Percentiles rank a stretch among this genome's conserved stretches.
Evolutionary conservation across 2,888 invertebrate species (phyloP).

Genomic region (Camptogramma bilineatum): DNA sequence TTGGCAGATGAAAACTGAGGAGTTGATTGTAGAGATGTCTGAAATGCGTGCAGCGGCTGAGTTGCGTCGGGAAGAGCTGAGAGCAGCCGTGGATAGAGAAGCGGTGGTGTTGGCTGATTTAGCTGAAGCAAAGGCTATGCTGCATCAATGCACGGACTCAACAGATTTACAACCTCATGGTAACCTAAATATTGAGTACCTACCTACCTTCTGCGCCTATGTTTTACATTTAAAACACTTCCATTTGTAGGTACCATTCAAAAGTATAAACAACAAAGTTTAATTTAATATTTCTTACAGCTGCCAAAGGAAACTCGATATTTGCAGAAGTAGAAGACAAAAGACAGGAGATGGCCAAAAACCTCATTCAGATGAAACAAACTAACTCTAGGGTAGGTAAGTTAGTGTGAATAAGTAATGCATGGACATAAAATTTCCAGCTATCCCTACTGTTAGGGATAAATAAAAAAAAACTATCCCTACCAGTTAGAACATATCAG

Average conservation of each 20-base stretch:
- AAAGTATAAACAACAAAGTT: neutral
- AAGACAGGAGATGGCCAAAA: slow-evolving; percentile 86
- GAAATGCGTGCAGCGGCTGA: slow-evolving; percentile 70
- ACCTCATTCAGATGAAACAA: slow-evolving; percentile 85
- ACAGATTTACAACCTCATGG: slow-evolving; percentile 75
- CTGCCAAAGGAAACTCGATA: slow-evolving; percentile 87
- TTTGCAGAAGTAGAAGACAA: slow-evolving; percentile 89
- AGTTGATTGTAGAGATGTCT: slow-evolving; percentile 64
- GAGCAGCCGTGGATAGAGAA: slow-evolving; percentile 69
- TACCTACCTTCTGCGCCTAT: neutral
- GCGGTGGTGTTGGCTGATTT: slow-evolving; percentile 69
- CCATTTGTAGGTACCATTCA: too few species aligned
- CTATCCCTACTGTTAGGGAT: too few species aligned
- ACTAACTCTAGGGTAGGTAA: slow-evolving; percentile 82
- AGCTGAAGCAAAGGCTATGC: slow-evolving; percentile 70
- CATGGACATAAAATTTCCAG: too few species aligned
- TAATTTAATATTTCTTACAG: slow-evolving; percentile 57
- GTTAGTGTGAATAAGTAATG: slow-evolving; percentile 16
- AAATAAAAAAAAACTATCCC: too few species aligned
- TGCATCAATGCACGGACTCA: slow-evolving; percentile 68
- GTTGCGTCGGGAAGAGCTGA: slow-evolving; percentile 68
- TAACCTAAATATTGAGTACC: slow-evolving; percentile 38
- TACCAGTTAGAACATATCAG: too few species aligned
- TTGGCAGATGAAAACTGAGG: slow-evolving; percentile 72
- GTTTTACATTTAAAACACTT: neutral